Base-by-base conservation (phyloP, 2,113 vertebrate genomes). In the Vidua macroura region DNA sequence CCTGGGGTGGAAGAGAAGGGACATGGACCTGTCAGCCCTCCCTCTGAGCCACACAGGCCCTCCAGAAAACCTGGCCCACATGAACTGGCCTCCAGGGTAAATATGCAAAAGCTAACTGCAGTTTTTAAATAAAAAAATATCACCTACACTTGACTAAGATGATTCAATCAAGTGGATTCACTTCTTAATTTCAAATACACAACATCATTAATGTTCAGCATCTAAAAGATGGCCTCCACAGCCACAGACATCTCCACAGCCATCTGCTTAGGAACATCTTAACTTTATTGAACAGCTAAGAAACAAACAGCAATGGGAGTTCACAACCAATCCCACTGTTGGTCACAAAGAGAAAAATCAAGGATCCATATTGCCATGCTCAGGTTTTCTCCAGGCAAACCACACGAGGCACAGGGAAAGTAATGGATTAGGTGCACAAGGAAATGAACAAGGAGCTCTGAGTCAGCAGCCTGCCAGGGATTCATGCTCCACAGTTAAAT, bases 1-100 rank as follows among this genome's bases (percentile, higher is more conserved):
- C n/a, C 66, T 25, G 19, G 24, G 17, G 3, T 70, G 66, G 52
- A 51, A 63, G 39, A 72, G 28, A 70, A 62, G 11, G n/a, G 23
- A 20, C 33, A 35, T 35, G 35, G 35, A 17, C 10, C 35, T 53
- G 15, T 30, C 39, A 83, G 28, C 14, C 11, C 15, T 73, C 14
- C 23, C 15, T 70, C 25, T 81, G 5, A 8, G 51, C 37, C 46
- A 68, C 2, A 1, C 0, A 1, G 18, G 8, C 41, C 28, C 24
- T 64, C 44, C 60, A 52, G 18, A 62, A 72, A 35, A 44, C 2
- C 55, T 56, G 44, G 16, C 22, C 33, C 25, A 31, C 14, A 6
- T 2, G 1, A 78, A 49, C 31, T 19, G 69, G 12, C 46, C 20
- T 52, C n/a, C 46, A 48, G 55, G 31, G 23, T 31, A 52, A 73